Evolutionary conservation across 2,113 vertebrate species (phyloP).

Genomic region (Pseudorasbora parva): DNA sequence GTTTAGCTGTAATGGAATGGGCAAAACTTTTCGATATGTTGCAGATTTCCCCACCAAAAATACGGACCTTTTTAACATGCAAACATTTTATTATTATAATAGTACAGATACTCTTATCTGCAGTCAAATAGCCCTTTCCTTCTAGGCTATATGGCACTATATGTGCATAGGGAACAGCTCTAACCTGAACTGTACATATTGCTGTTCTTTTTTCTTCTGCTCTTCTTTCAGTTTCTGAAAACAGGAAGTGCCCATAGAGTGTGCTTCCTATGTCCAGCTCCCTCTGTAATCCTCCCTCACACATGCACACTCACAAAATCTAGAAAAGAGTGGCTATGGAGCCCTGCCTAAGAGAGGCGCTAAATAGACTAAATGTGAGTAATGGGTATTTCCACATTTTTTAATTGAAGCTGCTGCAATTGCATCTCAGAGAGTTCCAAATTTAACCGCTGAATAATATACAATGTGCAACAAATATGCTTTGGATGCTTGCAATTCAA

Average conservation of each 20-base stretch:
- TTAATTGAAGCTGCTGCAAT: neutral
- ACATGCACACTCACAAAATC: too few relatives aligned
- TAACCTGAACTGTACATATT: neutral
- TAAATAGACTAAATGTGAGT: too few relatives aligned
- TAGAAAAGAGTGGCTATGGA: too few relatives aligned
- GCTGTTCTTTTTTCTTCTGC: neutral
- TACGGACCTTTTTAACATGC: neutral
- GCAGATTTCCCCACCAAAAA: neutral
- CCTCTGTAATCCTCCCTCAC: neutral
- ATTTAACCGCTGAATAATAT: neutral
- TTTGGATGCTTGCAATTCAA: neutral
- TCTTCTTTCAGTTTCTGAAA: neutral
- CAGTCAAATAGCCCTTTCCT: neutral
- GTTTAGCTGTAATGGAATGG: constrained; percentile 6
- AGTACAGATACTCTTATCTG: too few relatives aligned
- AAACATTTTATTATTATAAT: neutral
- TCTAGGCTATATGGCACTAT: neutral
- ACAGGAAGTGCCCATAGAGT: constrained; percentile 5
- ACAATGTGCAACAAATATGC: neutral
- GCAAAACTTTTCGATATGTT: neutral
- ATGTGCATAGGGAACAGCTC: neutral
- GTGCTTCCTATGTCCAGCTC: constrained; percentile 15
- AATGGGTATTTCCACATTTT: too few relatives aligned
- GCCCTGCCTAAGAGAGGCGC: too few relatives aligned
- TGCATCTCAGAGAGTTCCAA: neutral